Conservation (phyloP, 2,113 vertebrate species). For the Girardinichthys multiradiatus region DNA sequence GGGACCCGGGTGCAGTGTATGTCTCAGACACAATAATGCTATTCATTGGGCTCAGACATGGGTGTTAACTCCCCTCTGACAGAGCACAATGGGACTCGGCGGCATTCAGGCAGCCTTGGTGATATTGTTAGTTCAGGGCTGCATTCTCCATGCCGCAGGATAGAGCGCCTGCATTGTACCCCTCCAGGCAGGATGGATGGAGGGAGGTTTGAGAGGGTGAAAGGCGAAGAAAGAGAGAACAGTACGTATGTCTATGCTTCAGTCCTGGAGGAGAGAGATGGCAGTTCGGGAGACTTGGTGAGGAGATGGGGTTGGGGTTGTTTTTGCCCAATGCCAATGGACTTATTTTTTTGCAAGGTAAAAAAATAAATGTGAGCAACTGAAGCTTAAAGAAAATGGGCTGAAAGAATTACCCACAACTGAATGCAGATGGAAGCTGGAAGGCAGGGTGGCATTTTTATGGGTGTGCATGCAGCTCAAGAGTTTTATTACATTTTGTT, state of each 20-base stretch:
- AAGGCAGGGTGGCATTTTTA: slow-evolving; percentile 44
- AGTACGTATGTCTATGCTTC: slow-evolving; percentile 81
- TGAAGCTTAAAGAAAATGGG: slow-evolving; percentile 50
- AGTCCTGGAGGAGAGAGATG: slow-evolving; percentile 66
- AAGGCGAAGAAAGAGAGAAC: slow-evolving; percentile 81
- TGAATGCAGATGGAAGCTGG: slow-evolving; percentile 29
- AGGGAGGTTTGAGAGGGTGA: slow-evolving; percentile 79
- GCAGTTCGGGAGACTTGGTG: slow-evolving; percentile 40
- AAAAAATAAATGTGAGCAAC: slow-evolving; percentile 43
- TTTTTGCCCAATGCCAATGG: slow-evolving; percentile 71
- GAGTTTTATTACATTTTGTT: slow-evolving; percentile 54
- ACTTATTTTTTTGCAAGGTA: slow-evolving; percentile 64
- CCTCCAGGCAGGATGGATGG: slow-evolving; percentile 79
- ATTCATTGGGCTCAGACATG: slow-evolving; percentile 86
- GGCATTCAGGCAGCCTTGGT: slow-evolving; percentile 82
- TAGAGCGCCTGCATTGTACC: slow-evolving; percentile 83
- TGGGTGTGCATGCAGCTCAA: slow-evolving; percentile 27
- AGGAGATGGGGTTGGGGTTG: slow-evolving; percentile 20
- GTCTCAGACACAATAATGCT: slow-evolving; percentile 89
- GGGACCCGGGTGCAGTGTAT: slow-evolving; percentile 75
- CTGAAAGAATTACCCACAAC: slow-evolving; percentile 76
- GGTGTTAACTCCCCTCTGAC: slow-evolving; percentile 87
- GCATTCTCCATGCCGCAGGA: slow-evolving; percentile 80
- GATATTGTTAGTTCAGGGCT: slow-evolving; percentile 85
- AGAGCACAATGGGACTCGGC: slow-evolving; percentile 85